Conservation (phyloP, 2,113 vertebrate genomes). For the human region DNA sequence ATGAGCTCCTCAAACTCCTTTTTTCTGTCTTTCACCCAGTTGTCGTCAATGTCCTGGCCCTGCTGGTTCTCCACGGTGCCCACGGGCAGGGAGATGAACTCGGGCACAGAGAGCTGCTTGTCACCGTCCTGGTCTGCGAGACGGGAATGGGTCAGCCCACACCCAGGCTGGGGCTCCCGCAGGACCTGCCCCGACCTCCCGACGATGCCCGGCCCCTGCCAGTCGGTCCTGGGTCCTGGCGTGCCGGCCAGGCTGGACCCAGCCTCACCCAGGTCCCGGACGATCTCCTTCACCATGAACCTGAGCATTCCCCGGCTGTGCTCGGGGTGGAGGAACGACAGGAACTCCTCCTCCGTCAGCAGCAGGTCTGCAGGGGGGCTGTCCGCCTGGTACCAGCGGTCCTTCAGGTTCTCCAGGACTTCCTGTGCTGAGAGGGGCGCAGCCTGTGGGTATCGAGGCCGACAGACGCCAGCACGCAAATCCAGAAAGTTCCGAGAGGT, state of each 20-base stretch:
- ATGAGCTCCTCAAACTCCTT: conserved; percentile 97
- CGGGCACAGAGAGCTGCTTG: conserved; percentile 92
- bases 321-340: conserved; percentile 96
- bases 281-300: conserved; percentile 98
- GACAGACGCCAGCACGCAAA: rapidly evolving
- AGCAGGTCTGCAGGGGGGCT: conserved; percentile 92
- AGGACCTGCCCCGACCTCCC: background rate
- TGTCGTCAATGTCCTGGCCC: conserved; percentile 95
- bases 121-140: conserved; percentile 92
- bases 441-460: background rate
- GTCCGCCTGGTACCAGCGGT: conserved; percentile 98
- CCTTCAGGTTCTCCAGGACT: conserved; percentile 95
- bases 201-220: background rate
- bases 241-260: too few species aligned
- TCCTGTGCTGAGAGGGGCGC: conserved; percentile 90
- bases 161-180: background rate
- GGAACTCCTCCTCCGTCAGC: conserved; percentile 94
- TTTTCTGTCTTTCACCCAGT: conserved; percentile 95
- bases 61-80: conserved; percentile 97
- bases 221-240: too few species aligned
- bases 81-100: conserved; percentile 95
- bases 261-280: conserved; percentile 92
- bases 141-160: too few species aligned
- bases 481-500: rapidly evolving
- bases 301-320: conserved; percentile 96